Evolutionary conservation across 2,797 vertebrate species (phyloP).

Genomic region (Karalla daura): DNA sequence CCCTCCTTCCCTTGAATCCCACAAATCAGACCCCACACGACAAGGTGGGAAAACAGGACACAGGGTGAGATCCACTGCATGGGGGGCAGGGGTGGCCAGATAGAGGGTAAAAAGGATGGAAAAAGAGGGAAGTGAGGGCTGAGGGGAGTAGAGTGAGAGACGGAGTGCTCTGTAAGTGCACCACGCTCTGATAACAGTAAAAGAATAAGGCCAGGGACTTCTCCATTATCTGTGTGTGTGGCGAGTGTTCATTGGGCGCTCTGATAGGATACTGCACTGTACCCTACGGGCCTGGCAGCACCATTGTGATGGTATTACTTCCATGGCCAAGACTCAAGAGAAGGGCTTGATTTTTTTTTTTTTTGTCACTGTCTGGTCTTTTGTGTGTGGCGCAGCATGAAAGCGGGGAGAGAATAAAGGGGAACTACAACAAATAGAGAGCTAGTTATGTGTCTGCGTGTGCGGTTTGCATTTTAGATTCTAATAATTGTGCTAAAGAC

Average conservation of each 20-base stretch:
- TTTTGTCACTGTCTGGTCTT: constrained; percentile 50
- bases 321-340: constrained; percentile 73
- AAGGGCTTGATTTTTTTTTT: constrained; percentile 56
- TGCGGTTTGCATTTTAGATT: constrained; percentile 61
- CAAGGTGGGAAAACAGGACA: constrained; percentile 52
- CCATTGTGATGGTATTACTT: constrained; percentile 83
- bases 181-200: constrained; percentile 75
- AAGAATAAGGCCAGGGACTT: constrained; percentile 78
- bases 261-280: constrained; percentile 63
- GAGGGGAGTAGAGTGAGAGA: constrained; percentile 48
- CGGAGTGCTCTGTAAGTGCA: constrained; percentile 72
- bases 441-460: constrained; percentile 35
- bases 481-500: constrained; percentile 76
- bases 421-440: constrained; percentile 55
- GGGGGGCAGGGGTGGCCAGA: constrained; percentile 49
- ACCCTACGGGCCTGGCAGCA: constrained; percentile 69
- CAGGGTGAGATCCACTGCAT: constrained; percentile 44
- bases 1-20: constrained; percentile 29
- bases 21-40: constrained; percentile 41
- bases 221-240: constrained; percentile 79
- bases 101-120: constrained; percentile 62
- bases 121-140: constrained; percentile 40
- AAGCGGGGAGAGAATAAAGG: constrained; percentile 55
- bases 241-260: constrained; percentile 69
- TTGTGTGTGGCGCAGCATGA: constrained; percentile 50